Evolutionary conservation across 2,888 invertebrate genomes (phyloP), one percentile per base, ranked within the genome.

Genomic region (Odontocolon sp.): DNA sequence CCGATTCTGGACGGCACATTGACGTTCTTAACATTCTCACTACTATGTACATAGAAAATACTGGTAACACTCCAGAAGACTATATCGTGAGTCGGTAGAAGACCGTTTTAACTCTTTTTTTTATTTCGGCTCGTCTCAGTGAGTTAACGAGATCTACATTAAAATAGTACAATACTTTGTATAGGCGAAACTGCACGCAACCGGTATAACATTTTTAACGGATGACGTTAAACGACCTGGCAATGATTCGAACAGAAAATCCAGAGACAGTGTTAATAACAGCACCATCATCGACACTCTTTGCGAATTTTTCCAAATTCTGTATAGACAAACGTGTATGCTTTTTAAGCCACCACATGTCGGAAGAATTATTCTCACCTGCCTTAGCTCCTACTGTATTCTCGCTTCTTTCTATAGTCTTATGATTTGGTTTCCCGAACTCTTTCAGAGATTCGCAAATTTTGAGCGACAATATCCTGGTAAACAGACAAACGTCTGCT

Each of bases 361-460:
- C 57, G 93, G 93, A 85, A 94, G 94, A 87, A 95, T 95, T 23
- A 87, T 94, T 69, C 92, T 95, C 73, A 94, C 95, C 64, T 95
- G 96, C 88, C 91, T 94, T 52, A 95, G 96, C 79, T 95, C 96
- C 87, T 96, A 96, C 89, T 95, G 96, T 86, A 91, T 95, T 79
- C 95, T 95, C 54, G 94, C 95, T 91, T 96, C 97, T 86, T 97
- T 96, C 91, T 97, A 97, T 90, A 96, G 97, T 6, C 91, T 97
- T 50, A 96, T 96, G 94, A 93, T 97, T 87, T 97, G 97, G 97
- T 96, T 97, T 91, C 97, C 97, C 9, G 96, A 97, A 88, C 90
- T 97, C 83, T 97, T 97, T 91, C 82, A 85, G 90, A 94, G 96
- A 66, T 95, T 95, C 89, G 95, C 95, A 83, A 94, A 94, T 84